Evolutionary conservation across 2,113 vertebrate genomes (phyloP).

Genomic region (Mustelus asterias): DNA sequence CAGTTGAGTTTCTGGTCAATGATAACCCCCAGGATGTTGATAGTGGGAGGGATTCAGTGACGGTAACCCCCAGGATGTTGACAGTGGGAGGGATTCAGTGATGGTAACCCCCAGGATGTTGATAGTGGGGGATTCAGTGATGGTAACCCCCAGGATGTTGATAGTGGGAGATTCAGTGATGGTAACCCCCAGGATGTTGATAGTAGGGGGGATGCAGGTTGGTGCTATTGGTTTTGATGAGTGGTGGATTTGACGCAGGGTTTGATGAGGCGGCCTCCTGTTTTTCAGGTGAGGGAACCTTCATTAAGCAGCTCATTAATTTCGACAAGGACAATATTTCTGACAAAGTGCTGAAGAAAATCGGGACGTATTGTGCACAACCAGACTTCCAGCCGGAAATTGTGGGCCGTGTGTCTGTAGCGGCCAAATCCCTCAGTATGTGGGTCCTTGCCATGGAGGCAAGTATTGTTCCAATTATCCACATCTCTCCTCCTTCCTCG

Average conservation of each 20-base stretch:
- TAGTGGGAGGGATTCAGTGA: too few species aligned
- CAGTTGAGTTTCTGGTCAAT: too few species aligned
- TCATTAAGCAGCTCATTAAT: slow-evolving; percentile 77
- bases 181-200: too few species aligned
- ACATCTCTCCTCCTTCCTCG: background rate
- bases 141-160: too few species aligned
- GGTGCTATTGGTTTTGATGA: background rate
- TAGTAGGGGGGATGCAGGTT: too few species aligned
- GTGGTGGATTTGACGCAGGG: background rate
- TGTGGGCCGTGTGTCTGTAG: slow-evolving; percentile 74
- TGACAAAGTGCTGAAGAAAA: slow-evolving; percentile 75
- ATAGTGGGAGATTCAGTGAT: too few species aligned
- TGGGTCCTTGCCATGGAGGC: slow-evolving; percentile 91
- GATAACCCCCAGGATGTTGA: too few species aligned
- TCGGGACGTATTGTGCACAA: slow-evolving; percentile 68
- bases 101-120: too few species aligned
- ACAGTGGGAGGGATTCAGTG: too few species aligned
- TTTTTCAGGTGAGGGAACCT: slow-evolving; percentile 69
- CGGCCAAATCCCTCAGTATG: slow-evolving; percentile 84
- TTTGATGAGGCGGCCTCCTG: background rate
- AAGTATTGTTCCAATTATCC: slow-evolving; percentile 33
- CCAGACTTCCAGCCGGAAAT: slow-evolving; percentile 76
- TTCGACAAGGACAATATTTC: slow-evolving; percentile 85
- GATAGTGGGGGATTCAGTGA: too few species aligned
- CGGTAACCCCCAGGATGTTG: too few species aligned